phyloP scores from a whole-genome alignment of 2,888 invertebrate species.

The Adela reaumurella region DNA sequence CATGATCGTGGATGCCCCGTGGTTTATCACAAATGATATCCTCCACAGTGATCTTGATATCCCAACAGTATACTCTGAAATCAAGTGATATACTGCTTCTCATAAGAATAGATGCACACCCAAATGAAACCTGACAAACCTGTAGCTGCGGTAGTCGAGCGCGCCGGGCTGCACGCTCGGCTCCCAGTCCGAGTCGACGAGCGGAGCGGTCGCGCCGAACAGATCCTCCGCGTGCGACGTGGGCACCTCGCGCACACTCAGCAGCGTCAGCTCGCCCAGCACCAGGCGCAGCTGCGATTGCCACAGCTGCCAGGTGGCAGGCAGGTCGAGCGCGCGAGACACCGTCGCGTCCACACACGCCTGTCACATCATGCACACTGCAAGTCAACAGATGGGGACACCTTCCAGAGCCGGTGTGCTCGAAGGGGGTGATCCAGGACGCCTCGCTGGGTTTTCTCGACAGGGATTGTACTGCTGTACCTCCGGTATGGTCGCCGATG shows the following conservation, averaged over 20 bases:
- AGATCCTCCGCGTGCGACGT: constrained; percentile 50
- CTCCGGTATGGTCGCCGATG: no score
- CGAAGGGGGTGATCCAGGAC: background rate
- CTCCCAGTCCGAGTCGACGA: constrained; percentile 10
- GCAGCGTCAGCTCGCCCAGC: constrained; percentile 76
- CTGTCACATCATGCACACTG: background rate
- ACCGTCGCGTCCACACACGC: constrained; percentile 24
- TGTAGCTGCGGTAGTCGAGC: constrained; percentile 16
- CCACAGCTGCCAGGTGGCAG: constrained; percentile 92
- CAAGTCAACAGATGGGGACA: background rate
- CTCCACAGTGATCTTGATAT: no score
- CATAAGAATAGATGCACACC: no score
- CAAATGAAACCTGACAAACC: constrained; percentile 5
- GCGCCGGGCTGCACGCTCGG: constrained; percentile 15
- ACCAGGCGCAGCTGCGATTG: constrained; percentile 85
- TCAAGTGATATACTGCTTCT: no score
- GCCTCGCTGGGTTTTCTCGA: background rate
- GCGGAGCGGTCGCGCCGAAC: constrained; percentile 31
- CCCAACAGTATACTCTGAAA: no score
- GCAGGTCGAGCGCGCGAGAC: constrained; percentile 60
- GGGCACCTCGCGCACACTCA: constrained; percentile 79
- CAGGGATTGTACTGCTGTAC: background rate
- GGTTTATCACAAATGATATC: no score
- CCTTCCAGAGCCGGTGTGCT: background rate
- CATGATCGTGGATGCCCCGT: no score